Base-by-base conservation (phyloP, 2,888 invertebrate species). In the Tuta absoluta region DNA sequence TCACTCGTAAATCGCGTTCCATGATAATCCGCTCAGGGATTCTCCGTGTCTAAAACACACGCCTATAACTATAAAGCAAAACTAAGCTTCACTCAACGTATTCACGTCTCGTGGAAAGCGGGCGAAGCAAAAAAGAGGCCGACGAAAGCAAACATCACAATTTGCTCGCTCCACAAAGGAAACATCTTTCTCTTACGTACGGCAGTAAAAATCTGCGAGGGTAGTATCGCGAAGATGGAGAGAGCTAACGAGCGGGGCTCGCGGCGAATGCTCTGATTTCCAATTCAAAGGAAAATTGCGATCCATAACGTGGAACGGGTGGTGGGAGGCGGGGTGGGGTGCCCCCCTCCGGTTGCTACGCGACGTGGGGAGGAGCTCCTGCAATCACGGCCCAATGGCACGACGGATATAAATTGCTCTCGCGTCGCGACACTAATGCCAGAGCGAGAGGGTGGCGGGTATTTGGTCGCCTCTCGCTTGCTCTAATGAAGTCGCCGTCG, bases 361-460 rank as follows among this genome's bases (percentile, higher is more conserved):
- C 87, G 91, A 93, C 93, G 93, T 92, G 91, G 93, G 93, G 93
- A 92, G 93, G 92, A 92, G 93, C 84, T 90, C 85, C 91, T 81
- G 86, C 88, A 92, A 92, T 92, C 92, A 91, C 91, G 89, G 92
- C 90, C 91, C 92, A 92, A 92, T 92, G 82, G 92, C 88, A 87
- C 91, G 92, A 90, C 92, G 89, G 92, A 89, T 92, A 92, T 92
- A 92, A 92, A 92, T 92, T 92, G 92, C 87, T 91, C 87, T 82
- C 81, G 82, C 84, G 84, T 82, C 87, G 88, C 87, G 89, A 89
- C 89, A 86, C 81, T 85, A 80, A 77, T 72, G 88, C 74, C 71
- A 68, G 85, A 89, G 72, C 69, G 87, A 80, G 90, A 89, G 75
- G 71, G 66, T 17, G 70, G 48, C 56, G 56, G 56, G 28, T 56